Base-by-base conservation (phyloP, 2,113 vertebrate genomes). In the Argyrosomus japonicus region DNA sequence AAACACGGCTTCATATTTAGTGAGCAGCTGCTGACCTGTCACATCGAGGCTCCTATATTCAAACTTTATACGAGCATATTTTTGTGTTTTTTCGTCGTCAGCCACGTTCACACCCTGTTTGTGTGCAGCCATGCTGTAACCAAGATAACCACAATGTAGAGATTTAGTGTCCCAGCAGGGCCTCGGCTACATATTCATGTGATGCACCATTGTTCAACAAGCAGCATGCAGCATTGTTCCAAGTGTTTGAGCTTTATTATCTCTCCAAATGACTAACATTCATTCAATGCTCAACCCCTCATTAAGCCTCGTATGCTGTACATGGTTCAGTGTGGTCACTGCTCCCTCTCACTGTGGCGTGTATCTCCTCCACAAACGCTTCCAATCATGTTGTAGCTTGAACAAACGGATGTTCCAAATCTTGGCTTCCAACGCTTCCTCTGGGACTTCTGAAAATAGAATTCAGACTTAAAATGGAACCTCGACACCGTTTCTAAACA, bases 381-480 rank as follows among this genome's bases (percentile, higher is more conserved):
- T 4, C 23, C 23, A 50, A 23, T 67, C 58, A 36, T 4, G 5
- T 17, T 58, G 53, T 3, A 29, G 29, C 61, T 43, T 12, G 2
- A 32, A 61, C 82, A 11, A 71, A 65, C 74, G 74, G 84, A 88
- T 87, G 85, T 67, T 88, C 75, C 40, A 54, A 2, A 57, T 69
- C 69, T 67, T 75, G 17, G 72, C 80, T 51, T 63, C 36, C 68
- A 48, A 5, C 51, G 1, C 68, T 89, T 88, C 88, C 87, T 90
- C 2, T 88, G 87, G 76, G 79, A 88, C 14, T 3, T 54, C 67
- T 77, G 64, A 83, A 86, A 85, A 82, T 88, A 89, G 81, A 68
- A 12, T 8, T 12, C 11, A 29, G 18, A 32, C 53, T 18, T 56
- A 23, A 64, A 83, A 79, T 25, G 51, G 74, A 86, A 83, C 32